These are phyloP conservation scores for Drosophila albomicans DNA, from an alignment of 1,140 invertebrate species.

Conservation along the genomic window DNA sequence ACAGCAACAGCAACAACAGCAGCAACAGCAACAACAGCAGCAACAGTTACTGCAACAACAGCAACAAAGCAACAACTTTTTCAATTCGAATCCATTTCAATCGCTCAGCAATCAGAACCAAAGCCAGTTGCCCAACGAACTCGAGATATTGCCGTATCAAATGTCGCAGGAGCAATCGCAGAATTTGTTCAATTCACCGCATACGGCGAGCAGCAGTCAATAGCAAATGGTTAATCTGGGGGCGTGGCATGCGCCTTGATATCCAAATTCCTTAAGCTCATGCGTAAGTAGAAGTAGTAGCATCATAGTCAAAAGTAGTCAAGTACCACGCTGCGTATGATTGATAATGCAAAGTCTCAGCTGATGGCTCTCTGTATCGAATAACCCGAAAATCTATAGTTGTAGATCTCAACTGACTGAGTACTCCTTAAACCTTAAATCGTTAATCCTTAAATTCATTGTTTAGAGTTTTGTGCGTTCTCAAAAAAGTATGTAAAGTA, in stretches of 20 bases:
- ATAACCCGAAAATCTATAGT: constrained; percentile 48
- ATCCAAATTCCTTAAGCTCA: constrained; percentile 24
- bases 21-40: constrained; percentile 50
- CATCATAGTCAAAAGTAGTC: not conserved
- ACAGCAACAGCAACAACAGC: constrained; percentile 45
- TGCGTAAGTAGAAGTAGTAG: constrained; percentile 1
- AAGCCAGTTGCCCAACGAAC: constrained; percentile 73
- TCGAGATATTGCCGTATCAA: constrained; percentile 80
- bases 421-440: constrained; percentile 28
- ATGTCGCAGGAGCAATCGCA: constrained; percentile 81
- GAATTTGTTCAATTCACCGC: constrained; percentile 74
- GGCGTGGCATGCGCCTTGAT: constrained; percentile 33
- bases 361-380: constrained; percentile 62
- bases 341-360: constrained; percentile 32
- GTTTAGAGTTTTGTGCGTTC: constrained; percentile 36
- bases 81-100: constrained; percentile 62
- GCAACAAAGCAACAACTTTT: constrained; percentile 58
- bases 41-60: constrained; percentile 46
- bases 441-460: not conserved
- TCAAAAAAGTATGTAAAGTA: constrained; percentile 47
- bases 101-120: constrained; percentile 54
- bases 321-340: not conserved
- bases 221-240: constrained; percentile 20
- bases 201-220: constrained; percentile 65
- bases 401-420: constrained; percentile 82